These are phyloP conservation scores for Drosophila mauritiana DNA, from an alignment of 1,140 invertebrate genomes.

Conservation along the genomic window DNA sequence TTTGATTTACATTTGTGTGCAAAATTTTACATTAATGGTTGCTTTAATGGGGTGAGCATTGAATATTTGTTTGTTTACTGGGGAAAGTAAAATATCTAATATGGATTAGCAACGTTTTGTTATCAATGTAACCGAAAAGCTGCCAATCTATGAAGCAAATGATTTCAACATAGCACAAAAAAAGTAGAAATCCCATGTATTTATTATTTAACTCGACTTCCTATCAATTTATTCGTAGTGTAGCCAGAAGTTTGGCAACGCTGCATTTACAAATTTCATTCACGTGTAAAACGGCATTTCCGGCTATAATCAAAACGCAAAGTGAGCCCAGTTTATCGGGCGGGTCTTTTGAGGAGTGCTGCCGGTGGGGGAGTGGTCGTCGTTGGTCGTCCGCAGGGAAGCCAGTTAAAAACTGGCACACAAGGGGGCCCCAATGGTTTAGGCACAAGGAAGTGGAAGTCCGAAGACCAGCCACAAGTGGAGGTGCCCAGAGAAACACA, in stretches of 20 bases:
- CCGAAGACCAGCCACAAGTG: slow-evolving; percentile 56
- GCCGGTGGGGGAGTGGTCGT: slow-evolving; percentile 3
- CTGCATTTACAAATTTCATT: slow-evolving; percentile 72
- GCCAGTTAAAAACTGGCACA: slow-evolving; percentile 79
- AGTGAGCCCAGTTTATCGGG: slow-evolving; percentile 31
- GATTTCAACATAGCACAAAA: not conserved
- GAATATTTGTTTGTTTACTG: slow-evolving; percentile 32
- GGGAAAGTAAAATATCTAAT: slow-evolving; percentile 1
- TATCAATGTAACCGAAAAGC: not conserved
- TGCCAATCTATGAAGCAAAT: not conserved
- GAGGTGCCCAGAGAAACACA: slow-evolving; percentile 46
- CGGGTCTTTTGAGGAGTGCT: slow-evolving; percentile 4
- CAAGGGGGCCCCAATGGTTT: slow-evolving; percentile 20
- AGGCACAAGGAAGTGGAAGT: slow-evolving; percentile 71
- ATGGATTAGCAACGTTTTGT: not conserved
- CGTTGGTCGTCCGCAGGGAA: slow-evolving; percentile 43
- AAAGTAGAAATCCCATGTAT: not conserved
- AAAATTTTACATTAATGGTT: slow-evolving; percentile 67
- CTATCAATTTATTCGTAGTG: slow-evolving; percentile 26
- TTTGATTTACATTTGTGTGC: slow-evolving; percentile 60
- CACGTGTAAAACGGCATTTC: slow-evolving; percentile 83
- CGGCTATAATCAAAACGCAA: slow-evolving; percentile 73
- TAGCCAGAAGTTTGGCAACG: slow-evolving; percentile 67
- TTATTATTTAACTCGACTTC: slow-evolving; percentile 16
- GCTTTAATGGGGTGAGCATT: slow-evolving; percentile 47